Base-by-base conservation (phyloP, 1,140 invertebrate species). In the Drosophila ananassae region DNA sequence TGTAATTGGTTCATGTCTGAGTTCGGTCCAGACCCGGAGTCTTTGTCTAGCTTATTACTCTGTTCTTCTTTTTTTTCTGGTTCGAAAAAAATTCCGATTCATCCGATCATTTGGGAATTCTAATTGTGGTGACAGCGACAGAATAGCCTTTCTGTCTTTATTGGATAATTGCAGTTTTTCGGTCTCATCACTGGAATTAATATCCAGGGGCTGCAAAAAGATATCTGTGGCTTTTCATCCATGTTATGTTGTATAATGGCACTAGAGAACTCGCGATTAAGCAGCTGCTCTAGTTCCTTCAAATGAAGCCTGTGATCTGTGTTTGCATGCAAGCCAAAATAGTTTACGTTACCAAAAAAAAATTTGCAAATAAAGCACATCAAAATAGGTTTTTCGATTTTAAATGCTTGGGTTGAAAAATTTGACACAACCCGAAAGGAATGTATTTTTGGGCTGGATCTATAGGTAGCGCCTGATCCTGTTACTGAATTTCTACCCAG, bases 281-380 rank as follows among this genome's bases (percentile, higher is more conserved):
- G 94, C 77, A 97, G 96, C 60, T 89, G 95, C 93, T 99, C 98
- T 84, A 97, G 95, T 62, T 98, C 97, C 91, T 96, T 95, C 75
- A 99, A 93, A 54, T 95, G 95, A 85, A 99, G 94, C 89, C 96
- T 95, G 93, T 99, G 98, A 91, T 99, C 98, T 59, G 96, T 95
- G 92, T 96, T 96, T 28, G 98, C 97, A 93, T 99, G 98, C 52
- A 97, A 96, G 59, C 98, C 96, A 93, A 99, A 99, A 71, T 98
- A 98, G 92, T 98, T 98, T 46, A 97, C 95, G 92, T 97, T 98
- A 63, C 98, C 98, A 93, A 99, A 99, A 92, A 97, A 98, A 80
- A 99, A 95, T 94, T 99, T 99, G 94, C 98, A 99, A 91, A 99
- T 98, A 94, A 99, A 99, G 94, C 98, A 99, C 98, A 99, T 99